Evolutionary conservation across 2,888 invertebrate genomes (phyloP), one percentile per base, ranked within the genome.

Genomic region (Metacarcinus magister): DNA sequence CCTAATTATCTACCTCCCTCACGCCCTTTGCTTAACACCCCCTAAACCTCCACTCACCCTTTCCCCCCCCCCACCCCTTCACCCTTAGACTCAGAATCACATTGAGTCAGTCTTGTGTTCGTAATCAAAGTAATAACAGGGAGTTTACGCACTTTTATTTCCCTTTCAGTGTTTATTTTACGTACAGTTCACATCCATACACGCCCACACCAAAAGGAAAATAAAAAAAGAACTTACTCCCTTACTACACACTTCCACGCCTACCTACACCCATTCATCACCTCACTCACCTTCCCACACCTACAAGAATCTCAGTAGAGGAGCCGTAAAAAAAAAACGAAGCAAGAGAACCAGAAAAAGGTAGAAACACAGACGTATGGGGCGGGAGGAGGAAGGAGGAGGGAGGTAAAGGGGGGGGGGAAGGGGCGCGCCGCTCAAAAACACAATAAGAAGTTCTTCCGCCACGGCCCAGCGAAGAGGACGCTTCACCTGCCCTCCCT

Each of bases 401-500:
- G 94, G 82, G 75, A 44, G 2, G 43, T n/a, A n/a, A n/a, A 82
- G 82, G 82, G n/a, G 82, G 44, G 94, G 82, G 44, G 43, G 94
- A 94, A n/a, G 44, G 92, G n/a, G 92, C 23, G n/a, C 32, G 28
- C 32, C 82, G 90, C 67, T 48, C 8, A 95, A 95, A 92, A 92
- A 82, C 95, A 95, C 95, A 95, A 95, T 95, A 95, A 94, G 94
- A 89, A 60, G 95, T 91, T 95, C 44, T 67, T 44, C 44, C 43
- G 3, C 2, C 82, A 94, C 94, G 94, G 43, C n/a, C 82, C 46
- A 82, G 46, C 19, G 44, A 46, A 44, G n/a, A 75, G 67, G n/a
- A 75, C 95, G 95, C 95, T 91, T n/a, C 95, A 96, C 95, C 95
- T 96, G 94, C 75, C 89, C 16, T 19, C 46, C 90, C 89, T 96